These are phyloP conservation scores for Seira ritae DNA, from an alignment of 2,888 invertebrate genomes.

Conservation along the genomic window DNA sequence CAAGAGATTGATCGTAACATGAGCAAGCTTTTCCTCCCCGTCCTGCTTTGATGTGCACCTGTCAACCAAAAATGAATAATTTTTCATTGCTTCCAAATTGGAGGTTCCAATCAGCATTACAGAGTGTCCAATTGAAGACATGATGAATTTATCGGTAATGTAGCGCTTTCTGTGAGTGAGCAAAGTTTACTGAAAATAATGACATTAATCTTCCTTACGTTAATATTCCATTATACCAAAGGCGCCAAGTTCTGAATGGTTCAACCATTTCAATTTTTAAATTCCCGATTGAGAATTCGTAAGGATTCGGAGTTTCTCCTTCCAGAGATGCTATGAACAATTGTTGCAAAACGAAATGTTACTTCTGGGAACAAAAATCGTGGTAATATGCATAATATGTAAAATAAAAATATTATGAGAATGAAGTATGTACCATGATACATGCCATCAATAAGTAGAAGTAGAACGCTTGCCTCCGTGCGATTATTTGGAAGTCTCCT, in stretches of 20 bases:
- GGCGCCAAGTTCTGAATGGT: constrained; percentile 80
- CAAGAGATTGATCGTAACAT: constrained; percentile 80
- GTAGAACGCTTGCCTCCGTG: constrained; percentile 49
- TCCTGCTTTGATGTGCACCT: constrained; percentile 33
- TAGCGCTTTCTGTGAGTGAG: too few relatives aligned
- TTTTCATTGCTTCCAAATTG: background rate
- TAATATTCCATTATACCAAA: constrained; percentile 83
- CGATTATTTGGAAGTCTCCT: constrained; percentile 75
- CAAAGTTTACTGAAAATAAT: too few relatives aligned
- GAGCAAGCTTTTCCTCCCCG: constrained; percentile 74
- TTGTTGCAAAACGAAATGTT: too few relatives aligned
- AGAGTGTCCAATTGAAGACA: too few relatives aligned
- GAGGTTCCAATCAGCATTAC: too few relatives aligned
- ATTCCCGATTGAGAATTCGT: constrained; percentile 72
- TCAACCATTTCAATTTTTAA: constrained; percentile 81
- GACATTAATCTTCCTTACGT: constrained; percentile 73
- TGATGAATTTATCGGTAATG: too few relatives aligned
- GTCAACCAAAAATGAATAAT: constrained; percentile 16
- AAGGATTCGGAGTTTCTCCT: constrained; percentile 34
- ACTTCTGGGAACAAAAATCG: background rate
- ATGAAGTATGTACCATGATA: constrained; percentile 43
- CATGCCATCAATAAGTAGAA: constrained; percentile 44
- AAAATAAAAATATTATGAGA: constrained; percentile 45
- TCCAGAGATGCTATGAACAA: constrained; percentile 40
- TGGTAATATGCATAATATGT: too few relatives aligned